Evolutionary conservation across 2,113 vertebrate species (phyloP).

Genomic region (Melierax canorus): DNA sequence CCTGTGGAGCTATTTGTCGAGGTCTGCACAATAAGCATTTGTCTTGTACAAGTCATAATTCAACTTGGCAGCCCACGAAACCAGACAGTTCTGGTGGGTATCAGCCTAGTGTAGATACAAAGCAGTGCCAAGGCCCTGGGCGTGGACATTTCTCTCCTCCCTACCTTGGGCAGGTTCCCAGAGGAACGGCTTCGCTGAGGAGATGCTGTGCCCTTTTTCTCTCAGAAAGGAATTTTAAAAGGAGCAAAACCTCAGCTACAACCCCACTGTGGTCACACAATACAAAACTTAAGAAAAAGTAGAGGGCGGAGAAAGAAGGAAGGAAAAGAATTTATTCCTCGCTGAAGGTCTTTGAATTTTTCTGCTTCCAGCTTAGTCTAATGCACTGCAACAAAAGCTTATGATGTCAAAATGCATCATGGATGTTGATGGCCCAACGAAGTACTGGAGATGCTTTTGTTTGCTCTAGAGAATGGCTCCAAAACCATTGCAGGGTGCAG

Average conservation of each 20-base stretch:
- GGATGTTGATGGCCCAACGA: not conserved
- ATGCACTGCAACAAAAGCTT: not conserved
- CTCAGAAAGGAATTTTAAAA: not conserved
- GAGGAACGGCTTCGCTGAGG: not conserved
- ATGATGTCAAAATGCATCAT: not conserved
- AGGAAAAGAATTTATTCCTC: not conserved
- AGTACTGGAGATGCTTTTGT: not conserved
- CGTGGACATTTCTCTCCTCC: not conserved
- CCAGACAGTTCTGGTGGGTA: not conserved
- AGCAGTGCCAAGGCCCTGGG: not conserved
- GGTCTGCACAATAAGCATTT: not conserved
- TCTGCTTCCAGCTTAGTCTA: not conserved
- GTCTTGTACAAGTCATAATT: not conserved
- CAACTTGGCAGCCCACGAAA: not conserved
- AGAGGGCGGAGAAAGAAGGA: not conserved
- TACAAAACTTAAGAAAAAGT: not conserved
- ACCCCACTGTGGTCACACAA: not conserved
- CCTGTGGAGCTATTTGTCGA: not conserved
- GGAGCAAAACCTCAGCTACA: not conserved
- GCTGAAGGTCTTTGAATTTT: not conserved
- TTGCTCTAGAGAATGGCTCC: not conserved
- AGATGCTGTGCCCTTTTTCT: not conserved
- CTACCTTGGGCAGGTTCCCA: not conserved
- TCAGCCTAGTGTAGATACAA: not conserved
- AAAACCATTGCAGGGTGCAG: not conserved